phyloP scores from a whole-genome alignment of 2,113 vertebrate species.

The Xerus inauris region DNA sequence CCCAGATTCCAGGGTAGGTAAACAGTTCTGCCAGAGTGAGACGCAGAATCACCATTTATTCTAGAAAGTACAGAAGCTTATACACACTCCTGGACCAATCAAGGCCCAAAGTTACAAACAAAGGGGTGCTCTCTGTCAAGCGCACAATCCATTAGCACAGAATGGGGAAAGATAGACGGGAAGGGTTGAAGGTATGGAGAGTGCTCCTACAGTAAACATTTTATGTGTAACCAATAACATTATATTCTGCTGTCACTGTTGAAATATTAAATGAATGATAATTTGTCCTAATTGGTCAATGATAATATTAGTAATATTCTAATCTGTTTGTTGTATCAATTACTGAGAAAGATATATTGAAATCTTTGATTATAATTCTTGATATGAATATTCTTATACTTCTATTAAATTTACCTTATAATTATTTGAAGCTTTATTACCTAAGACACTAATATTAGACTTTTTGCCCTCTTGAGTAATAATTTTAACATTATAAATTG shows the following conservation, averaged over 20 bases:
- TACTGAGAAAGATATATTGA: too few relatives aligned
- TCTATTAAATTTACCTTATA: background rate
- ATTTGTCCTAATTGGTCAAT: background rate
- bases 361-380: background rate
- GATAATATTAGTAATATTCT: background rate
- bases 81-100: too few relatives aligned
- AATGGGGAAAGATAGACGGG: too few relatives aligned
- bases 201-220: too few relatives aligned
- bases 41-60: too few relatives aligned
- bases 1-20: too few relatives aligned
- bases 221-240: background rate
- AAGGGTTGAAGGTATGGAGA: too few relatives aligned
- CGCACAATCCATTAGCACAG: too few relatives aligned
- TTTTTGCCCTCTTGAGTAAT: background rate
- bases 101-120: too few relatives aligned
- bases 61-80: too few relatives aligned
- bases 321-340: background rate
- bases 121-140: too few relatives aligned
- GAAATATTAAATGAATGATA: background rate
- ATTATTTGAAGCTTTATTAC: background rate
- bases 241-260: background rate
- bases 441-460: background rate
- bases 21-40: too few relatives aligned
- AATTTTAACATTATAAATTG: background rate
- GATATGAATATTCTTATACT: background rate